These are phyloP conservation scores for Spea multiplicata DNA, from an alignment of 2,113 vertebrate genomes.

Conservation along the genomic window DNA sequence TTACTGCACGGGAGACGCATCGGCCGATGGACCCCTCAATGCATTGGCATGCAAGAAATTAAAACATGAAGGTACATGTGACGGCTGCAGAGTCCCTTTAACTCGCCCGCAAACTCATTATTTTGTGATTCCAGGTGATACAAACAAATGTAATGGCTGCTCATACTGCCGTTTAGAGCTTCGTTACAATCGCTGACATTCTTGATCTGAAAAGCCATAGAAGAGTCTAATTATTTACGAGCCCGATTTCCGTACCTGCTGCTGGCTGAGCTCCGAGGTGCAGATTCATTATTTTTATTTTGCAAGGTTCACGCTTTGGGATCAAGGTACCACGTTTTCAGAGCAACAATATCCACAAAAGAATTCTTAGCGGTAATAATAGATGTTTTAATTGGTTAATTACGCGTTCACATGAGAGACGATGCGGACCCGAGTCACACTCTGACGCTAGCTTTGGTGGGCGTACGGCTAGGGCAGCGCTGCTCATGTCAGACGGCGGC, in stretches of 20 bases:
- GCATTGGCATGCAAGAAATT: no score
- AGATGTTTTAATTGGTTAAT: neutral
- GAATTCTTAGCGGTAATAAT: neutral
- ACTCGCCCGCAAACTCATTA: no score
- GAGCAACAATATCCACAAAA: neutral
- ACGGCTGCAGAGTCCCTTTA: no score
- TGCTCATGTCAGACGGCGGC: no score
- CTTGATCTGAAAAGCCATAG: neutral
- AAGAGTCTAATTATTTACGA: neutral
- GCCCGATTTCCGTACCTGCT: neutral
- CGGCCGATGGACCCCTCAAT: no score
- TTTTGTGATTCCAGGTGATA: no score
- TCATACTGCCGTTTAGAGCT: neutral
- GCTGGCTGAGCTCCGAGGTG: neutral
- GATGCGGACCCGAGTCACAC: neutral
- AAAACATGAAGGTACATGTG: no score
- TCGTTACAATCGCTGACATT: neutral
- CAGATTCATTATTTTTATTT: neutral
- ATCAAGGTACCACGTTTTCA: neutral
- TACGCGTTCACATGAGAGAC: neutral
- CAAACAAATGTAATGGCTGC: neutral
- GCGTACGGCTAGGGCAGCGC: no score
- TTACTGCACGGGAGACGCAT: no score
- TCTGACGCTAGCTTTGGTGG: neutral
- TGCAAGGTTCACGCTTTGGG: neutral